phyloP scores from a whole-genome alignment of 2,888 invertebrate species.

The Luperina testacea region DNA sequence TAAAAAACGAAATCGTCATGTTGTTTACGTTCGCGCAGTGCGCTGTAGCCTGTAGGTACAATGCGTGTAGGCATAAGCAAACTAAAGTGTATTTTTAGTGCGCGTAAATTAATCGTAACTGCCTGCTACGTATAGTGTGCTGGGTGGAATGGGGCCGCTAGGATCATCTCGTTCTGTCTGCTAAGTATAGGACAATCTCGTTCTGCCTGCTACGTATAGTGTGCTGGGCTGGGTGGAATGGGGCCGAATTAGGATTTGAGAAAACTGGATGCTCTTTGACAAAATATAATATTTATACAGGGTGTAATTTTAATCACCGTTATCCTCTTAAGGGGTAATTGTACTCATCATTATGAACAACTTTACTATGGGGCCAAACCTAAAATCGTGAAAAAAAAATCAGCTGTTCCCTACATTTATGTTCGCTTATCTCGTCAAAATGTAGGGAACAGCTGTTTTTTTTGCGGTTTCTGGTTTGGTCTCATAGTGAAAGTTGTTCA shows the following conservation, averaged over 20 bases:
- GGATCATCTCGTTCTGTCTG: conserved; percentile 9
- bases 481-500: too few relatives aligned
- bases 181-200: background rate
- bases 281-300: background rate
- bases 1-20: background rate
- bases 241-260: background rate
- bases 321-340: too few relatives aligned
- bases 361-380: too few relatives aligned
- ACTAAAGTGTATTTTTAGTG: conserved; percentile 19
- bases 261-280: conserved; percentile 7
- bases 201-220: background rate
- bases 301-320: too few relatives aligned
- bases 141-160: conserved; percentile 9
- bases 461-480: too few relatives aligned
- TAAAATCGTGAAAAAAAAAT: too few relatives aligned
- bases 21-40: background rate
- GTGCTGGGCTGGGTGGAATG: background rate
- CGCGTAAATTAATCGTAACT: conserved; percentile 18
- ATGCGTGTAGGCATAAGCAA: conserved; percentile 1
- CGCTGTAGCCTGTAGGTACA: background rate
- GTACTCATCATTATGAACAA: too few relatives aligned
- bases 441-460: too few relatives aligned
- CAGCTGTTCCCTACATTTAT: too few relatives aligned
- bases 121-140: background rate
- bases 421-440: too few relatives aligned